These are phyloP conservation scores for Leptogaster cylindrica DNA, from an alignment of 2,888 invertebrate species.

Conservation along the genomic window DNA sequence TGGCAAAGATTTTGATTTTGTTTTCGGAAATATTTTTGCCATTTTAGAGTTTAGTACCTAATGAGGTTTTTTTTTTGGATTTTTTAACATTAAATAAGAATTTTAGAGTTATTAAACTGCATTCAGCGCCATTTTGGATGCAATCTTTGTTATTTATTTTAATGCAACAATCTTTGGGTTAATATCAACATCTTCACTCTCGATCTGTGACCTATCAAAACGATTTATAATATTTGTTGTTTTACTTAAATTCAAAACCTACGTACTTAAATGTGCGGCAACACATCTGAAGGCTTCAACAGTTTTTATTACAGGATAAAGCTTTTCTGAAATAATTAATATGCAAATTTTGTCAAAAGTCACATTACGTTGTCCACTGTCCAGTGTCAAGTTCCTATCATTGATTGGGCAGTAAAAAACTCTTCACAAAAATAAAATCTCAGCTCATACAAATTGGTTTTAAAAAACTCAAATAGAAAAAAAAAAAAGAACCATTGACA, in stretches of 20 bases:
- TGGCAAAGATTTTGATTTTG: no score
- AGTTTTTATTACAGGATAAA: constrained; percentile 21
- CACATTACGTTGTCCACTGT: not conserved
- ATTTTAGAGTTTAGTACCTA: no score
- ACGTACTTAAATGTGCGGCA: constrained; percentile 2
- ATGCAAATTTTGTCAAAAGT: constrained; percentile 16
- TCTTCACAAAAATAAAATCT: constrained; percentile 24
- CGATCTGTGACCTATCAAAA: not conserved
- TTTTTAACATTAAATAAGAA: no score
- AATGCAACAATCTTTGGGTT: no score
- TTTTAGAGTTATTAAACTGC: no score
- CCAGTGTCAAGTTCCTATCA: not conserved
- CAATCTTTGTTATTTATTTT: not conserved
- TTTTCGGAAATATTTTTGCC: no score
- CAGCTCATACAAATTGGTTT: no score
- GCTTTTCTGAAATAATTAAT: constrained; percentile 14
- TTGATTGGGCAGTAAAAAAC: not conserved
- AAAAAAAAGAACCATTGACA: constrained; percentile 2
- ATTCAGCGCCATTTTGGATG: not conserved
- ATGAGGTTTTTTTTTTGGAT: no score
- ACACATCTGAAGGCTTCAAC: constrained; percentile 27
- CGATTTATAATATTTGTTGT: no score
- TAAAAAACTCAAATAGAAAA: not conserved
- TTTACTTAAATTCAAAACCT: constrained; percentile 16
- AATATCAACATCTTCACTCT: not conserved